A percentile compares a stretch with the other conserved stretches of the same genome.
phyloP scores from a whole-genome alignment of 2,113 vertebrate genomes.

The Echinops telfairi region DNA sequence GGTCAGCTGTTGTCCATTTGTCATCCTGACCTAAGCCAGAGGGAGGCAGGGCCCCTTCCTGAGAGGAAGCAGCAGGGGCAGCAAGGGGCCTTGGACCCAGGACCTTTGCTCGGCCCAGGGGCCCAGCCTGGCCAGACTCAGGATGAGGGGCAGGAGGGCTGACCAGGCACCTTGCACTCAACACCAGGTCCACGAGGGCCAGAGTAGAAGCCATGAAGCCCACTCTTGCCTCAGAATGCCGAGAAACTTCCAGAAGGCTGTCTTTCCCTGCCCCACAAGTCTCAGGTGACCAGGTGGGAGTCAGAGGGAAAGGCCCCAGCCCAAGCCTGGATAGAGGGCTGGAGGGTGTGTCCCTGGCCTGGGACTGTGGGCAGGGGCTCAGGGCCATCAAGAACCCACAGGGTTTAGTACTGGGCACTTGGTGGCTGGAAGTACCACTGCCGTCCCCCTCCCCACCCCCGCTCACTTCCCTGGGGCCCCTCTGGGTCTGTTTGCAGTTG shows the following conservation, averaged over 20 bases:
- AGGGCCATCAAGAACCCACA: not conserved
- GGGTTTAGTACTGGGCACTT: not conserved
- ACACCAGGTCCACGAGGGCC: no score
- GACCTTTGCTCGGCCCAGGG: not conserved
- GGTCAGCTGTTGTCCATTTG: constrained; percentile 52
- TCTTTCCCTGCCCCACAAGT: fast-evolving
- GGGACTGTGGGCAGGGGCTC: not conserved
- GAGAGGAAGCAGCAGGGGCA: constrained; percentile 81
- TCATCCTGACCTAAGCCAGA: constrained; percentile 64
- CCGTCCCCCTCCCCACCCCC: no score
- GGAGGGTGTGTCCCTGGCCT: not conserved
- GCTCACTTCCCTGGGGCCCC: no score
- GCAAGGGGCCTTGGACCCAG: constrained; percentile 25
- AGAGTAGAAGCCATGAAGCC: no score
- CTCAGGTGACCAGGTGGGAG: not conserved
- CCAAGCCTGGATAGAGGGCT: not conserved
- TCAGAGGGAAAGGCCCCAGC: not conserved
- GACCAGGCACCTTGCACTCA: not conserved
- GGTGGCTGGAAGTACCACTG: not conserved
- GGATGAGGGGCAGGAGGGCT: not conserved
- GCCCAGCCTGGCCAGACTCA: not conserved
- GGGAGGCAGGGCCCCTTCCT: constrained; percentile 78
- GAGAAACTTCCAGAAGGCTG: not conserved
- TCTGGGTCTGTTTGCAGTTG: no score
- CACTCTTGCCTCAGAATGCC: no score